Base-by-base conservation (phyloP, 2,113 vertebrate species). In the Scomber scombrus region DNA sequence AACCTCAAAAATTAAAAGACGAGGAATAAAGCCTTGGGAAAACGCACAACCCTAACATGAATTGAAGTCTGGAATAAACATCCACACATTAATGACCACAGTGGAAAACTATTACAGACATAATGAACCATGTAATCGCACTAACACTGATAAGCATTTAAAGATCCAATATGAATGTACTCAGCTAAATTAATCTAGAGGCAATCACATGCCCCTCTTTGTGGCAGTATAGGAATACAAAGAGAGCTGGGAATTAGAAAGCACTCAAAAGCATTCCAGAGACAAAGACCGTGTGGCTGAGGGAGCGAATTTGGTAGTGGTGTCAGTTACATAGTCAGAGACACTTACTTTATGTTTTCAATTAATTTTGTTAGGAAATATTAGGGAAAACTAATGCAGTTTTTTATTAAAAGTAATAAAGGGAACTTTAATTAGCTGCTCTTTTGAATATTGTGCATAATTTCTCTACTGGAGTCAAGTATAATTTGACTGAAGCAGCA, bases 121-220 rank as follows among this genome's bases (percentile, higher is more conserved):
- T 84, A 91, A 90, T 83, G 80, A 81, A 81, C 75, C 87, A 40
- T 88, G 86, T 87, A 89, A 87, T 88, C 46, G n/a, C 62, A n/a
- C 54, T 10, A 75, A 80, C 61, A 45, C 78, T 78, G 74, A 88
- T 85, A 87, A 85, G 82, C 72, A 84, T 88, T 84, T 85, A 78
- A 84, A 87, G 78, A 84, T 85, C 85, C 84, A 81, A 78, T 78
- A 78, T 74, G 72, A 82, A 87, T 45, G 71, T 31, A 71, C 57
- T 71, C 50, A 8, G 79, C 57, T 66, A 82, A 85, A 90, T 90
- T 71, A 90, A 90, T 85, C 73, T 86, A 82, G 80, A 84, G 82
- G 19, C 84, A 75, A 88, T 84, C 80, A 69, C 69, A 64, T 34
- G 73, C 58, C 56, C 56, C 64, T 74, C 75, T 54, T 78, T 82